Evolutionary conservation across 2,888 invertebrate species (phyloP).

Genomic region (Slavum lentiscoides): DNA sequence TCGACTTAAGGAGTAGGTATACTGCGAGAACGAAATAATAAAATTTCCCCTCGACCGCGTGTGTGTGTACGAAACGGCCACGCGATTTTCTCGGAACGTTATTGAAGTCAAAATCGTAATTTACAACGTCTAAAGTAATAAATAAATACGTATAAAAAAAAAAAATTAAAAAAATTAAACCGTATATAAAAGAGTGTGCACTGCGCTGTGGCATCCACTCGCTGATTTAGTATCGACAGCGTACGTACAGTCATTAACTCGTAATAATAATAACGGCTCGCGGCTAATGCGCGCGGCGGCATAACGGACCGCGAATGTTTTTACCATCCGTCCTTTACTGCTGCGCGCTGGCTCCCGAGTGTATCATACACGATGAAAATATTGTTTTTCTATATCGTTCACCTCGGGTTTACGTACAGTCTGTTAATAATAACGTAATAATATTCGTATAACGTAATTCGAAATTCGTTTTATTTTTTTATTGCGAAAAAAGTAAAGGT

Average conservation of each 20-base stretch:
- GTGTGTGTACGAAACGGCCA: neutral
- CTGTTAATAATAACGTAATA: too few species aligned
- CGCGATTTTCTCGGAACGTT: conserved; percentile 23
- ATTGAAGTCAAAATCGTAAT: conserved; percentile 16
- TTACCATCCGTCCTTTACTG: too few species aligned
- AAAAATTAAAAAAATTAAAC: neutral
- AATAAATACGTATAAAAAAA: neutral
- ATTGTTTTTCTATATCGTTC: too few species aligned
- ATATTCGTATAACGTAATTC: too few species aligned
- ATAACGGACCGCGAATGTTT: conserved; percentile 1
- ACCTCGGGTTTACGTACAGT: too few species aligned
- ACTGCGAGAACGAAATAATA: conserved; percentile 8
- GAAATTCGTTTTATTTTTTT: too few species aligned
- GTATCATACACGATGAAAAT: too few species aligned
- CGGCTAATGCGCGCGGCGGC: conserved; percentile 2
- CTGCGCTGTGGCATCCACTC: neutral
- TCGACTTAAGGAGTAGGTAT: neutral
- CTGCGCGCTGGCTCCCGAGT: too few species aligned
- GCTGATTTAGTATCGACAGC: conserved; percentile 22
- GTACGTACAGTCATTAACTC: conserved; percentile 20
- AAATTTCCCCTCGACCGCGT: neutral
- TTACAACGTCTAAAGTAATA: conserved; percentile 20
- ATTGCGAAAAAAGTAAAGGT: too few species aligned
- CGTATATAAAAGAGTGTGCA: neutral
- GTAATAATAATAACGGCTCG: conserved; percentile 21